phyloP scores from a whole-genome alignment of 2,113 vertebrate genomes.

The Cathartes aura region DNA sequence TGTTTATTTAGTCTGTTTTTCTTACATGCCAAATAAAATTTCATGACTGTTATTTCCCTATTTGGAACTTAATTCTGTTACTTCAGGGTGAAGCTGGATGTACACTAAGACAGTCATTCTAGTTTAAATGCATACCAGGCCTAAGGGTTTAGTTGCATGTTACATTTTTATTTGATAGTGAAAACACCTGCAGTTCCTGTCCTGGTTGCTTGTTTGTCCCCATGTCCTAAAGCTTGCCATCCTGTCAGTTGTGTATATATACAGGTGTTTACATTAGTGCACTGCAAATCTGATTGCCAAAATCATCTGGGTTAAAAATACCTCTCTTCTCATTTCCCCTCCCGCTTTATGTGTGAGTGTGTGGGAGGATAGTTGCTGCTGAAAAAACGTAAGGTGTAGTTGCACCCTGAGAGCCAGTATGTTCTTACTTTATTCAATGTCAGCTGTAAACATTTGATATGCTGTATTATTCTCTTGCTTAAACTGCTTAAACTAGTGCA shows the following conservation, averaged over 20 bases:
- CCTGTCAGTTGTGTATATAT: not conserved
- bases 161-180: not conserved
- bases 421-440: not conserved
- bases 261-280: not conserved
- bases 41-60: not conserved
- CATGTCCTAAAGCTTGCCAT: not conserved
- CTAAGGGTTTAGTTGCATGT: not conserved
- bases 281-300: not conserved
- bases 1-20: not conserved
- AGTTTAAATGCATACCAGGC: not conserved
- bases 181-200: not conserved
- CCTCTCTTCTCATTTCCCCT: not conserved
- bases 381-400: not conserved
- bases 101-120: not conserved
- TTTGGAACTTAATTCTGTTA: not conserved
- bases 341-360: not conserved
- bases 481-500: not conserved
- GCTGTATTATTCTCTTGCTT: not conserved
- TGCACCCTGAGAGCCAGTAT: not conserved
- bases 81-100: not conserved
- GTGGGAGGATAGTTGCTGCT: slow-evolving; percentile 7
- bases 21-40: not conserved
- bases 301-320: slow-evolving; percentile 21
- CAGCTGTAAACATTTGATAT: slow-evolving; percentile 16
- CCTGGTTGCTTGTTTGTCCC: not conserved